Evolutionary conservation across 2,888 invertebrate species (phyloP), one percentile per base, ranked within the genome.

Genomic region (Deroplatys truncata): DNA sequence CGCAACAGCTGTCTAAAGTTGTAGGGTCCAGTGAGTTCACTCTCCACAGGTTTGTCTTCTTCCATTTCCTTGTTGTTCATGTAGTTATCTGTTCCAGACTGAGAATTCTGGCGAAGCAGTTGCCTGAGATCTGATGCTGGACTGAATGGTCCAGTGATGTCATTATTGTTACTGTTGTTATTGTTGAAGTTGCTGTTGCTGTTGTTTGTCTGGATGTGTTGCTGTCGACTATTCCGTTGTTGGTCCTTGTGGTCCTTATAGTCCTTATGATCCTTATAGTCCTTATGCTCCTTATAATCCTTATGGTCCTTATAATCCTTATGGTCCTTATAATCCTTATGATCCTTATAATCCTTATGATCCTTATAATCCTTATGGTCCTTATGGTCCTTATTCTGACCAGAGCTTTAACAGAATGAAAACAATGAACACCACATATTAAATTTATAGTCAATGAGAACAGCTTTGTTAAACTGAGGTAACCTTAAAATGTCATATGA

Each of bases 1-100:
- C 96, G 93, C 5, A 96, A 92, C 25, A 96, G 92, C 56, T 96
- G 95, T 86, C 96, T 94, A 92, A 96, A 96, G 92, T 96, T 95
- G 92, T 96, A 96, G 0, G 96, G 96, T 0, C 96, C 96, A 85
- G 95, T 95, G 16, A 94, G 94, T 91, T 96, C 95, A 91, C 91
- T 92, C 5, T 91, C 90, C 25, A 7, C 83, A 31, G 82, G 84
- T n/a, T 28, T 1, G 1, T 82, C 35, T 35, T 35, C 28, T 8
- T 28, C 86, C 28, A 94, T 94, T 0, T 94, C 94, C 91, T 94
- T 94, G 56, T 20, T 72, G 25, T 72, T 72, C 56, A 72, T 20
- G 16, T 25, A 1, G 25, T 25, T 25, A 91, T 94, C 94, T n/a
- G 84, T 25, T 35, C 88, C 85, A 28, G 87, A 85, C 25, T 84